These are phyloP conservation scores for Penaeus chinensis DNA, from an alignment of 1,140 invertebrate species.

Conservation along the genomic window DNA sequence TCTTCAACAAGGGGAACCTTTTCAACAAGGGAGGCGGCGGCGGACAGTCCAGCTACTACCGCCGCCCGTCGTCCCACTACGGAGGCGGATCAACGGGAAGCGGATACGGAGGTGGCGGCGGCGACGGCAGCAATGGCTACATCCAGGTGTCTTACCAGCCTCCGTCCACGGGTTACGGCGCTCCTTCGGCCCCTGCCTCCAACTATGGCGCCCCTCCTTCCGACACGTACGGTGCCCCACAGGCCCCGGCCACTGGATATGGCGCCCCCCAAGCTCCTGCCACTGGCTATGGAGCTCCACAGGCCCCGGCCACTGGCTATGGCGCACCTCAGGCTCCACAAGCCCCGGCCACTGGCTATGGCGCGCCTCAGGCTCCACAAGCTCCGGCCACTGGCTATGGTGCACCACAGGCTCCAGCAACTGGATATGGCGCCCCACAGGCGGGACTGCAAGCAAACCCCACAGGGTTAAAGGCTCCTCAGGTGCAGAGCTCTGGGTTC, in stretches of 20 bases:
- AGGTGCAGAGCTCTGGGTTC: neutral
- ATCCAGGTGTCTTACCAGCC: constrained; percentile 36
- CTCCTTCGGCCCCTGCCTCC: constrained; percentile 11
- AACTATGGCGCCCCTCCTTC: neutral
- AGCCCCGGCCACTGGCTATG: constrained; percentile 3
- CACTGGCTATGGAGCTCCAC: neutral
- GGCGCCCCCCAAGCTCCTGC: neutral
- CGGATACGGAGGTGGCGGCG: constrained; percentile 5
- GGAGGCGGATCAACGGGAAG: constrained; percentile 22
- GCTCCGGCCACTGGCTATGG: neutral
- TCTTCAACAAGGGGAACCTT: constrained; percentile 29
- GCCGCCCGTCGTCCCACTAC: constrained; percentile 37
- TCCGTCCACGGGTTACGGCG: constrained; percentile 1
- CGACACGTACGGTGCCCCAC: neutral
- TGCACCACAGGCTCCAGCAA: neutral
- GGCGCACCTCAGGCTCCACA: neutral
- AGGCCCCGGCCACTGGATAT: neutral
- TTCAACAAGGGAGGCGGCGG: constrained; percentile 40
- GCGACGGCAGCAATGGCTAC: constrained; percentile 25
- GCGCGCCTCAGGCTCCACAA: neutral
- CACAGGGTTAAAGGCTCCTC: too few species aligned
- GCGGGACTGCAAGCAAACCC: neutral
- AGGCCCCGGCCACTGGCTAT: neutral
- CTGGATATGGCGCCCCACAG: constrained; percentile 31
- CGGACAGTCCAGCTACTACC: constrained; percentile 38